Conservation (phyloP, 1,140 invertebrate species). For the Chrysomallon squamiferum region DNA sequence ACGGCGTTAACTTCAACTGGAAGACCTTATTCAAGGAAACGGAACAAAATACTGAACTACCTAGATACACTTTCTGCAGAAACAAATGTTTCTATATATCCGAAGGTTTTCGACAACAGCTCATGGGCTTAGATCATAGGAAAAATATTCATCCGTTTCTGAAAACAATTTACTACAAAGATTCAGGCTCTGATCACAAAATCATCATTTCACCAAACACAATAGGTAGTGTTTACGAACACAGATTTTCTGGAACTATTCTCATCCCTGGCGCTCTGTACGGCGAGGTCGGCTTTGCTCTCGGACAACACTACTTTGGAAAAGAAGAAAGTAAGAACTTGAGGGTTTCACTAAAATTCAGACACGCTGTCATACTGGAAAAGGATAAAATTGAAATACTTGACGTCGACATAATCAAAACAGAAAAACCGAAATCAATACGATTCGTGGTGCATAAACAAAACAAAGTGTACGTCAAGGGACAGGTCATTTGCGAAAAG, state of each 20-base stretch:
- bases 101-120: slow-evolving; percentile 1
- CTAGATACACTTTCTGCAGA: slow-evolving; percentile 21
- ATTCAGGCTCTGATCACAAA: background rate
- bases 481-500: background rate
- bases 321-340: no score
- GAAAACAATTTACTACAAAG: slow-evolving; percentile 5
- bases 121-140: slow-evolving; percentile 7
- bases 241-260: slow-evolving; percentile 18
- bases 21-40: slow-evolving; percentile 9
- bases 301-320: background rate
- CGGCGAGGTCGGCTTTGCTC: slow-evolving; percentile 20
- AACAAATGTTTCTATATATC: slow-evolving; percentile 11
- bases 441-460: background rate
- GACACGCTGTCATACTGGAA: no score
- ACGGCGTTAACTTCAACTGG: slow-evolving; percentile 23
- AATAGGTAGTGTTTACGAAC: slow-evolving; percentile 22
- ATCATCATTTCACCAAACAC: slow-evolving; percentile 13
- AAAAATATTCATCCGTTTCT: slow-evolving; percentile 15
- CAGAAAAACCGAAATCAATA: no score
- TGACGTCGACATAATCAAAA: no score
- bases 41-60: slow-evolving; percentile 10
- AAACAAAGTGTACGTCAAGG: background rate
- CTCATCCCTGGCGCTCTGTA: slow-evolving; percentile 27
- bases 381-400: no score
- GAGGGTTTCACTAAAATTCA: no score